These are phyloP conservation scores for Spongilla lacustris DNA, from an alignment of 37 sponge, comb jelly and placozoan species.

Conservation along the genomic window DNA sequence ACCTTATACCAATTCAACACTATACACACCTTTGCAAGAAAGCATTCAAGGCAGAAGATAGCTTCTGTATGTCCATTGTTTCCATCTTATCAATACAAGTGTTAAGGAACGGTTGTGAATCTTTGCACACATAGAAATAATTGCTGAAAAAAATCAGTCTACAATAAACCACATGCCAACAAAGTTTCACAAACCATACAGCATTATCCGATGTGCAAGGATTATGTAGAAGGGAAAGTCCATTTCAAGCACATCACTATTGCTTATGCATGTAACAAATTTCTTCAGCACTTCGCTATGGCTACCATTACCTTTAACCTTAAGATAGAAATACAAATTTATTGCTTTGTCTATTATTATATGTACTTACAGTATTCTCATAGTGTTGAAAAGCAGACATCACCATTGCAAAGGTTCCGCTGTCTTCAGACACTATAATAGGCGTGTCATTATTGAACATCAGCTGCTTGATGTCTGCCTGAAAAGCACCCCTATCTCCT, in stretches of 20 bases:
- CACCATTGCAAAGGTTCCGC: conserved; percentile 2
- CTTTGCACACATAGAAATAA: conserved; percentile 39
- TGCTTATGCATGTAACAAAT: conserved; percentile 12
- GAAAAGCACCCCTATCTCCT: neutral
- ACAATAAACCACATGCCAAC: neutral
- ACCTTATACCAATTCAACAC: too few relatives aligned
- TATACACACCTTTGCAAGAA: conserved; percentile 4
- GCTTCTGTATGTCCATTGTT: neutral
- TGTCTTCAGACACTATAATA: neutral
- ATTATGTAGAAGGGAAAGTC: conserved; percentile 66
- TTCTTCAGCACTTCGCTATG: conserved; percentile 41
- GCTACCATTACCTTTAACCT: conserved; percentile 35
- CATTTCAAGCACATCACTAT: neutral
- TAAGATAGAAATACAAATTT: neutral
- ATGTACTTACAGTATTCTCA: conserved; percentile 2
- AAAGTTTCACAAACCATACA: conserved; percentile 23
- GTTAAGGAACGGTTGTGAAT: conserved; percentile 19
- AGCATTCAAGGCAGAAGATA: neutral
- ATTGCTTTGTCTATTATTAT: neutral
- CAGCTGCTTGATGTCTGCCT: conserved; percentile 8
- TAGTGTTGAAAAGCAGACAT: conserved; percentile 22
- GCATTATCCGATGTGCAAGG: conserved; percentile 33
- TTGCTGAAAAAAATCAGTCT: neutral
- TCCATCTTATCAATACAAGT: conserved; percentile 27
- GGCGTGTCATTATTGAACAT: neutral